Evolutionary conservation across 2,113 vertebrate species (phyloP).

Genomic region (Eptesicus fuscus): DNA sequence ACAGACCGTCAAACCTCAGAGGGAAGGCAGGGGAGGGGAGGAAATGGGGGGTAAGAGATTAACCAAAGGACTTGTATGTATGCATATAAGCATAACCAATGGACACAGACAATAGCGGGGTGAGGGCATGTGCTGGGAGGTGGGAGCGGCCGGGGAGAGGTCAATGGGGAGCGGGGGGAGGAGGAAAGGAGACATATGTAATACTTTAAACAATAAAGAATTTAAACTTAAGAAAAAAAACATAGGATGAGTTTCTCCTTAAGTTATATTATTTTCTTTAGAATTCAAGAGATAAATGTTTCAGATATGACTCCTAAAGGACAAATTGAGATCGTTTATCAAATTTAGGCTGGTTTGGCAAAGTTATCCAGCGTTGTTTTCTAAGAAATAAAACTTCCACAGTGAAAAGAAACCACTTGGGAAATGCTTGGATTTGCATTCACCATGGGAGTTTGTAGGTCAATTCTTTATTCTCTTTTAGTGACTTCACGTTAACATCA

Average conservation of each 20-base stretch:
- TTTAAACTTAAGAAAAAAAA: background rate
- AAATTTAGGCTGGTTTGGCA: background rate
- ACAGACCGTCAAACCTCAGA: too few relatives aligned
- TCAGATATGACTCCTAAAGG: background rate
- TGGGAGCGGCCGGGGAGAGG: too few relatives aligned
- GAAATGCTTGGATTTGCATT: background rate
- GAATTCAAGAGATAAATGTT: background rate
- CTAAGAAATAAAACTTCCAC: background rate
- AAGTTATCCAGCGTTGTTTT: background rate
- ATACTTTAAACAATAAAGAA: too few relatives aligned
- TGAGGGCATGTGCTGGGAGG: too few relatives aligned
- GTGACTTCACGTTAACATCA: background rate
- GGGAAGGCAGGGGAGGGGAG: too few relatives aligned
- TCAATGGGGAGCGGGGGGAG: too few relatives aligned
- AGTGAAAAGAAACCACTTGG: background rate
- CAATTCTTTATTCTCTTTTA: constrained; percentile 1
- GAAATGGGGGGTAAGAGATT: too few relatives aligned
- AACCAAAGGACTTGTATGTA: too few relatives aligned
- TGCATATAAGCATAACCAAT: too few relatives aligned
- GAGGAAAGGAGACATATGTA: too few relatives aligned
- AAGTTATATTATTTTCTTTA: constrained; percentile 24
- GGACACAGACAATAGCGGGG: too few relatives aligned
- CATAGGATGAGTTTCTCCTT: background rate
- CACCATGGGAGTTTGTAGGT: background rate
- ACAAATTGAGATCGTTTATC: background rate